phyloP scores from a whole-genome alignment of 2,888 invertebrate genomes.

The Malthinus flaveolus region DNA sequence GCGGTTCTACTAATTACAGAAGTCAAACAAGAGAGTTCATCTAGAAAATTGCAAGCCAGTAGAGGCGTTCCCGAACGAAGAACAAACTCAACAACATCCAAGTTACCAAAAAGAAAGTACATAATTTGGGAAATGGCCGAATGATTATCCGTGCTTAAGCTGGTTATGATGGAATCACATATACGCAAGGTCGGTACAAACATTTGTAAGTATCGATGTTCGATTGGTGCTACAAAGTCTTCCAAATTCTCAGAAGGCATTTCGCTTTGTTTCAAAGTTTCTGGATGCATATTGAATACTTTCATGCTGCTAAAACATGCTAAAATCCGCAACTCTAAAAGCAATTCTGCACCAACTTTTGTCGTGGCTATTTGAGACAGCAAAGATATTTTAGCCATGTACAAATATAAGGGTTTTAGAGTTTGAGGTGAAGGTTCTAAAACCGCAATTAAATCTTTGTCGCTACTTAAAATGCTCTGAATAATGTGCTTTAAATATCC shows the following conservation, averaged over 20 bases:
- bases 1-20: slow-evolving; percentile 50
- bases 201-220: slow-evolving; percentile 79
- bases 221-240: slow-evolving; percentile 64
- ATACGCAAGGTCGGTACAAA: slow-evolving; percentile 80
- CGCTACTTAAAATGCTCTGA: slow-evolving; percentile 76
- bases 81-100: slow-evolving; percentile 79
- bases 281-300: slow-evolving; percentile 75
- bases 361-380: slow-evolving; percentile 71
- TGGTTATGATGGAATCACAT: slow-evolving; percentile 79
- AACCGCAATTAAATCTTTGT: slow-evolving; percentile 68
- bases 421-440: slow-evolving; percentile 68
- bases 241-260: slow-evolving; percentile 41
- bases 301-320: slow-evolving; percentile 68
- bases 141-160: slow-evolving; percentile 82
- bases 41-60: slow-evolving; percentile 67
- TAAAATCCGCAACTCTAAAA: slow-evolving; percentile 64
- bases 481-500: slow-evolving; percentile 83
- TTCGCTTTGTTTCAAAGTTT: slow-evolving; percentile 54
- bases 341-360: slow-evolving; percentile 66
- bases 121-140: slow-evolving; percentile 81
- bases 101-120: slow-evolving; percentile 78
- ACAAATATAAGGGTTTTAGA: slow-evolving; percentile 79
- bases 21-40: slow-evolving; percentile 77
- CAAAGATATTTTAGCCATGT: slow-evolving; percentile 85
- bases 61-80: slow-evolving; percentile 71